Conservation (phyloP, 2,797 vertebrate genomes). For the Acipenser ruthenus region DNA sequence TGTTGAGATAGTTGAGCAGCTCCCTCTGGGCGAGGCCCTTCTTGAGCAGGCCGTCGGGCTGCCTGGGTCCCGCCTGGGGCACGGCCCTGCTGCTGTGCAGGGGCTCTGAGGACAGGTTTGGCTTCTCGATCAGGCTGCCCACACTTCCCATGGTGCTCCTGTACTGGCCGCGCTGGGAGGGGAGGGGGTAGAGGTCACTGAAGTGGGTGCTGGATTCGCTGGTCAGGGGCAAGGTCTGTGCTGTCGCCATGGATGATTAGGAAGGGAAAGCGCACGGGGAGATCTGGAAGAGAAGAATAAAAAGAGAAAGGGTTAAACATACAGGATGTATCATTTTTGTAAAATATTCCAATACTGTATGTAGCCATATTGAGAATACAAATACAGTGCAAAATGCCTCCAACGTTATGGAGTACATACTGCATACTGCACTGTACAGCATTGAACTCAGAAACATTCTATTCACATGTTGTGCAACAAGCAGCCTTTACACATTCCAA, state of each 20-base stretch:
- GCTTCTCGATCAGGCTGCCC: constrained; percentile 88
- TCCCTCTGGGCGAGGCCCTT: constrained; percentile 87
- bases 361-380: not conserved
- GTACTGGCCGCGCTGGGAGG: constrained; percentile 40
- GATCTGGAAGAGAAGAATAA: constrained; percentile 52
- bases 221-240: constrained; percentile 76
- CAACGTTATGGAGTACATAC: not conserved
- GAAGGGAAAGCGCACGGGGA: constrained; percentile 43
- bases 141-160: constrained; percentile 88
- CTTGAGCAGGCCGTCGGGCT: constrained; percentile 75
- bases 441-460: not conserved
- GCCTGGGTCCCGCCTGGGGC: constrained; percentile 70
- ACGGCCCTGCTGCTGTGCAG: constrained; percentile 61
- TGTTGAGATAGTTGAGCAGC: constrained; percentile 87
- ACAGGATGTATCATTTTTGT: not conserved
- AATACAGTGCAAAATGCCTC: not conserved
- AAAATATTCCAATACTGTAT: not conserved
- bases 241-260: constrained; percentile 89
- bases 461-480: no score
- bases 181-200: constrained; percentile 45
- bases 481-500: no score
- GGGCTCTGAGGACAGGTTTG: constrained; percentile 69
- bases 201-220: constrained; percentile 65
- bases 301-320: constrained; percentile 13
- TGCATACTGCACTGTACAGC: not conserved